Conservation (phyloP, 1,140 invertebrate genomes). For the Heliconius melpomene region DNA sequence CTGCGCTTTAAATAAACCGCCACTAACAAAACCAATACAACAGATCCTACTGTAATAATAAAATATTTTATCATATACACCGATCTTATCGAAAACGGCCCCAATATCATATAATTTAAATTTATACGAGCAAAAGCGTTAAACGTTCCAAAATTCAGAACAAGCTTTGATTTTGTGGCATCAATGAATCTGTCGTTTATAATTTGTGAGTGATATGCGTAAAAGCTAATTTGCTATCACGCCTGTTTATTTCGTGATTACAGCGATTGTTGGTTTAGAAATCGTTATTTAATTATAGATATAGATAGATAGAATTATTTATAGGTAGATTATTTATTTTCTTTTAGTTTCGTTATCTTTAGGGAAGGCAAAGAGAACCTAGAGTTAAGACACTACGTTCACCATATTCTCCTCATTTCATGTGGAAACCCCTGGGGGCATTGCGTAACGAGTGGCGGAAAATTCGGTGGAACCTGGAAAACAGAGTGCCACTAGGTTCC, state of each 20-base stretch:
- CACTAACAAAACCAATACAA: neutral
- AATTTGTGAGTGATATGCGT: slow-evolving; percentile 4
- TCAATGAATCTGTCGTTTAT: slow-evolving; percentile 4
- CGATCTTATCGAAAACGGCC: neutral
- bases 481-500: no score
- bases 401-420: no score
- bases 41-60: neutral
- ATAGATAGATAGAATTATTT: no score
- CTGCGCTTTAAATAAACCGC: no score
- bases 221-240: neutral
- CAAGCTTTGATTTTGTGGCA: slow-evolving; percentile 2
- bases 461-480: no score
- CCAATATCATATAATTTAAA: slow-evolving; percentile 11
- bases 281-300: neutral
- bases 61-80: neutral
- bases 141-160: slow-evolving; percentile 2
- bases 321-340: no score
- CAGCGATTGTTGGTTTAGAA: neutral
- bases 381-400: no score
- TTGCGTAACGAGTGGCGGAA: no score
- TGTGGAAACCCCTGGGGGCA: no score
- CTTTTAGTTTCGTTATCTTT: no score
- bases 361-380: no score
- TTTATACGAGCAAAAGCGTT: neutral
- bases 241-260: neutral